phyloP scores from a whole-genome alignment of 2,888 invertebrate genomes.

The Drosophila stalkeri region DNA sequence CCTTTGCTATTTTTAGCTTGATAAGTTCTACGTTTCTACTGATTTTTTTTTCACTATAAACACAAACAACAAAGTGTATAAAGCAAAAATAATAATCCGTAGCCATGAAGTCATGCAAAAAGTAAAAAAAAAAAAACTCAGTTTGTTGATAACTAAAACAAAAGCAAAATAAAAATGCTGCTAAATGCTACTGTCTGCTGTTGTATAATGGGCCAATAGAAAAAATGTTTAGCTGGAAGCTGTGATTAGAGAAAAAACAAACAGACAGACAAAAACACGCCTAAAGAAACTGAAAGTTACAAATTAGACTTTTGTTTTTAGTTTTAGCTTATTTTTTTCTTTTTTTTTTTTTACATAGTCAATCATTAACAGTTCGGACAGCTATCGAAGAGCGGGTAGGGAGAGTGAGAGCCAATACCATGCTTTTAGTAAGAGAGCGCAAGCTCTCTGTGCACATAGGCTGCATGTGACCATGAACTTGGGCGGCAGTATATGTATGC shows the following conservation, averaged over 20 bases:
- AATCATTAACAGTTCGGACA: constrained; percentile 41
- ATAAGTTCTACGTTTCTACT: constrained; percentile 26
- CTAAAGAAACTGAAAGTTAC: constrained; percentile 63
- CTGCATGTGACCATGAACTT: constrained; percentile 79
- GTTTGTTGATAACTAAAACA: constrained; percentile 36
- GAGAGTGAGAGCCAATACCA: constrained; percentile 5
- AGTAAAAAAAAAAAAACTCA: constrained; percentile 22
- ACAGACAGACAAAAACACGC: constrained; percentile 21
- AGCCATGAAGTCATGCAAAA: constrained; percentile 62
- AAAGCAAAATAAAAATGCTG: constrained; percentile 18
- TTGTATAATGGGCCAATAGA: constrained; percentile 28
- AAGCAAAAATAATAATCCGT: constrained; percentile 37
- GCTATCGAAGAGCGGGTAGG: constrained; percentile 23
- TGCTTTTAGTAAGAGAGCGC: constrained; percentile 56
- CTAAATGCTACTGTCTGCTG: constrained; percentile 1
- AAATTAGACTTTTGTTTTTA: constrained; percentile 38
- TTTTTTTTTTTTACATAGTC: constrained; percentile 8
- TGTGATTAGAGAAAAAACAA: constrained; percentile 17
- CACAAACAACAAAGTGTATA: constrained; percentile 28
- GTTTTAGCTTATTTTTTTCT: not conserved
- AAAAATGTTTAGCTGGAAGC: constrained; percentile 4
- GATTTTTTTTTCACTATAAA: not conserved
- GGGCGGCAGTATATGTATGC: constrained; percentile 48
- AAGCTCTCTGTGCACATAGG: constrained; percentile 50
- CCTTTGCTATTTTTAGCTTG: constrained; percentile 50